These are phyloP conservation scores for Phrynosoma blainvillii DNA, from an alignment of 2,113 vertebrate genomes.

Conservation along the genomic window DNA sequence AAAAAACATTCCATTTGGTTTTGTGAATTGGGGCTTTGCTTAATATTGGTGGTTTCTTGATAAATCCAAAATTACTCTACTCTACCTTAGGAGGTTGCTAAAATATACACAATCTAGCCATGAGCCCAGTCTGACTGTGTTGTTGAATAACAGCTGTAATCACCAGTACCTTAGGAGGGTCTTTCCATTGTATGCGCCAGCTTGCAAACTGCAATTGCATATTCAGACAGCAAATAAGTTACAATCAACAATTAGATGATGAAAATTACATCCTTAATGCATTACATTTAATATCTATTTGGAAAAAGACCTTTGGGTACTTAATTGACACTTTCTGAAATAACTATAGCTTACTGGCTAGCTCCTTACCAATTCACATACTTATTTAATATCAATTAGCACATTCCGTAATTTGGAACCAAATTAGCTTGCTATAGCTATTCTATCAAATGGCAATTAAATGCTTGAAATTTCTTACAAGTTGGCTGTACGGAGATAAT, in stretches of 20 bases:
- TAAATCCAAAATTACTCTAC: not conserved
- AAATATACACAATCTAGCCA: not conserved
- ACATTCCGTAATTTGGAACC: conserved; percentile 77
- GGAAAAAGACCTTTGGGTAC: conserved; percentile 77
- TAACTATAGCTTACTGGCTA: conserved; percentile 76
- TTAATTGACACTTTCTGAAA: conserved; percentile 85
- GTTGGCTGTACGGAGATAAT: conserved; percentile 68
- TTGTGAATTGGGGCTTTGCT: not conserved
- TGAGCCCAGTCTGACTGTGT: not conserved
- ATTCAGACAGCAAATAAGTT: conserved; percentile 26
- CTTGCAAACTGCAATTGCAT: not conserved
- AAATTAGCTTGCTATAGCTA: conserved; percentile 79
- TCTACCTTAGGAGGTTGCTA: not conserved
- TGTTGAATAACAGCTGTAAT: conserved; percentile 7
- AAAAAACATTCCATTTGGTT: not conserved
- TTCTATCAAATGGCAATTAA: conserved; percentile 81
- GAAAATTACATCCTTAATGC: conserved; percentile 73
- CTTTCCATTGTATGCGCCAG: not conserved
- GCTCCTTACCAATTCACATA: conserved; percentile 81
- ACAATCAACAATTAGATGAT: conserved; percentile 34
- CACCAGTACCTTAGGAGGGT: conserved; percentile 43
- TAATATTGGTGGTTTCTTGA: not conserved
- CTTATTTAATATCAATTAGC: conserved; percentile 85
- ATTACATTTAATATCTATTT: conserved; percentile 77
- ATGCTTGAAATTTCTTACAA: conserved; percentile 77